Percentiles rank a stretch among this genome's conserved stretches.
These are phyloP conservation scores for Heliornis fulica DNA, from an alignment of 2,113 vertebrate genomes.

Conservation along the genomic window DNA sequence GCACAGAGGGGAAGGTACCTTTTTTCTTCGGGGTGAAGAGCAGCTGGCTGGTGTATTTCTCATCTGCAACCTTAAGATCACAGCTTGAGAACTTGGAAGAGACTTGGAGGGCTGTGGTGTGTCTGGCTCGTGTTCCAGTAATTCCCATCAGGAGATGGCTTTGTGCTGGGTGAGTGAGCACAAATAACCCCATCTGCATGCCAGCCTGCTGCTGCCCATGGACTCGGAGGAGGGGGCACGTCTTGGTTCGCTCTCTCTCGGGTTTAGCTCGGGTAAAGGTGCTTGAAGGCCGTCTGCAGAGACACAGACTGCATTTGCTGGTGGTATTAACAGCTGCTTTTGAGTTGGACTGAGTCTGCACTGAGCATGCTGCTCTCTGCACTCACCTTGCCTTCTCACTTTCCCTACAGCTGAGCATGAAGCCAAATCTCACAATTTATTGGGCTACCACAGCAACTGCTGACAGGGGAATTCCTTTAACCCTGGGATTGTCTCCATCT, in stretches of 20 bases:
- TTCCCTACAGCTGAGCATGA: background rate
- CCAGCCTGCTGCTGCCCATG: background rate
- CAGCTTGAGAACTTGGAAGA: no score
- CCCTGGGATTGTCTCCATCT: background rate
- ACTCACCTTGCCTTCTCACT: fast-evolving
- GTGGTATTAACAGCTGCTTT: background rate
- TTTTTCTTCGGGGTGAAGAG: background rate
- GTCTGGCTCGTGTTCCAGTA: background rate
- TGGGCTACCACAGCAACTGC: no score
- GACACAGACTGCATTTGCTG: background rate
- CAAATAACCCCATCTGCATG: no score
- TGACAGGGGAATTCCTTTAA: background rate
- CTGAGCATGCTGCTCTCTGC: background rate
- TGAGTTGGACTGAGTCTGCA: background rate
- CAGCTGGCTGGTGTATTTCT: background rate
- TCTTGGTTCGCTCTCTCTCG: background rate
- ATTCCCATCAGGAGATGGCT: background rate
- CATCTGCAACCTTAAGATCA: background rate
- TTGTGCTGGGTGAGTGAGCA: background rate
- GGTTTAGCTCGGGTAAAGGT: background rate
- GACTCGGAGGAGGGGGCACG: background rate
- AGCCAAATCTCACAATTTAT: background rate
- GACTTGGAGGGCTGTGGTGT: background rate
- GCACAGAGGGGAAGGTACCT: no score
- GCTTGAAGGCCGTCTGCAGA: background rate